Percentiles rank a stretch among this genome's conserved stretches.
Conservation (phyloP, 2,797 vertebrate genomes). For the Monodelphis domestica region DNA sequence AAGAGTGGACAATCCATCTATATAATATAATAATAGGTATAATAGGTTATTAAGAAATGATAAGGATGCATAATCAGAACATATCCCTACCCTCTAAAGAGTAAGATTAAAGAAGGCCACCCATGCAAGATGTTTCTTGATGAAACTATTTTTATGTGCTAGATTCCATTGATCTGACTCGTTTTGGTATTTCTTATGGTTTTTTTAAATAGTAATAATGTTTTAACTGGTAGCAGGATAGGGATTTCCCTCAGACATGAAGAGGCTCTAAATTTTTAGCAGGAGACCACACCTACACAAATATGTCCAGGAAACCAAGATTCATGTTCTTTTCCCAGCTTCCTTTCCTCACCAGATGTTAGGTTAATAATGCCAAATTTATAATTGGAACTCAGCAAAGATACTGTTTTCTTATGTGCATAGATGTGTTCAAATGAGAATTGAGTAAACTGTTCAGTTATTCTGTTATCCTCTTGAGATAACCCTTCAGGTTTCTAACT, state of each 20-base stretch:
- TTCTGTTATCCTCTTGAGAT: not conserved
- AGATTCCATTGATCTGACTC: not conserved
- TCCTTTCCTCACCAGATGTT: not conserved
- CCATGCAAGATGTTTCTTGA: not conserved
- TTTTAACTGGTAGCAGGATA: not conserved
- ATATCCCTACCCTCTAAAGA: not conserved
- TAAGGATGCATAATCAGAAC: not conserved
- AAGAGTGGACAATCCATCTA: not conserved
- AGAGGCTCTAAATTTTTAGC: too few relatives aligned
- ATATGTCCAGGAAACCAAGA: not conserved
- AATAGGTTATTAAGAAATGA: not conserved
- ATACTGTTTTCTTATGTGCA: not conserved
- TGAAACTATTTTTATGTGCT: not conserved
- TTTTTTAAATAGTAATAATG: not conserved
- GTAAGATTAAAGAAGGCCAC: slow-evolving; percentile 1
- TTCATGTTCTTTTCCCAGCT: slow-evolving; percentile 14
- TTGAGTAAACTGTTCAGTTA: not conserved
- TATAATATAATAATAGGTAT: too few relatives aligned
- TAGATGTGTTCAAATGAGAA: not conserved
- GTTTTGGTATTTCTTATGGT: not conserved
- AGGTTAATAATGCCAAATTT: not conserved
- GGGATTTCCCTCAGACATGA: not conserved
- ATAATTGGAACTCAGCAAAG: not conserved
- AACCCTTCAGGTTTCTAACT: not conserved
- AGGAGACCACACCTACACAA: not conserved